A percentile compares a stretch with the other conserved stretches of the same genome.
Conservation (phyloP, 2,888 invertebrate genomes). For the Orthosia gracilis region DNA sequence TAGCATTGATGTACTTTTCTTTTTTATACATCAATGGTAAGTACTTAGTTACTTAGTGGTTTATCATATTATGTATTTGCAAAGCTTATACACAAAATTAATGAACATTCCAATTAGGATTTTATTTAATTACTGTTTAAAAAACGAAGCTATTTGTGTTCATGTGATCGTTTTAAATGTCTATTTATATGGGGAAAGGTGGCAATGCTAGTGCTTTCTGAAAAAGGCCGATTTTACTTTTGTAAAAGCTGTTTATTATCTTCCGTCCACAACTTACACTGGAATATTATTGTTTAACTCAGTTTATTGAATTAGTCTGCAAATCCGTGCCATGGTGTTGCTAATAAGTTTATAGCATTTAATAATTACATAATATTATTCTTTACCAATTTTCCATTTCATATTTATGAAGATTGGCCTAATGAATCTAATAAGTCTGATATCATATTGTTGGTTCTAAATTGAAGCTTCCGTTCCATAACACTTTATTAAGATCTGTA, state of each 20-base stretch:
- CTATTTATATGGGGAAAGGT: constrained; percentile 47
- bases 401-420: constrained; percentile 61
- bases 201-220: constrained; percentile 46
- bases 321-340: constrained; percentile 59
- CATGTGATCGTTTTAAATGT: constrained; percentile 44
- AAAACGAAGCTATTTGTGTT: constrained; percentile 54
- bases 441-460: constrained; percentile 35
- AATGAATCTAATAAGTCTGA: constrained; percentile 59
- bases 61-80: constrained; percentile 53
- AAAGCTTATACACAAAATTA: constrained; percentile 61
- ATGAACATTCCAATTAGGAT: constrained; percentile 67
- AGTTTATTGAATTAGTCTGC: constrained; percentile 47
- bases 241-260: constrained; percentile 54
- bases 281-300: constrained; percentile 31
- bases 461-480: constrained; percentile 30
- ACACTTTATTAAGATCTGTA: constrained; percentile 26
- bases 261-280: constrained; percentile 63
- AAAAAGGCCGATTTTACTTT: constrained; percentile 42
- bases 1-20: constrained; percentile 62
- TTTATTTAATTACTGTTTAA: constrained; percentile 59
- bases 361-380: constrained; percentile 28
- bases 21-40: constrained; percentile 58
- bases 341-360: constrained; percentile 34
- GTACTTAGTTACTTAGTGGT: constrained; percentile 66
- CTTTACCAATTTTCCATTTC: constrained; percentile 55